Evolutionary conservation across 2,888 invertebrate genomes (phyloP).

Genomic region (Tenthredo mesomela): DNA sequence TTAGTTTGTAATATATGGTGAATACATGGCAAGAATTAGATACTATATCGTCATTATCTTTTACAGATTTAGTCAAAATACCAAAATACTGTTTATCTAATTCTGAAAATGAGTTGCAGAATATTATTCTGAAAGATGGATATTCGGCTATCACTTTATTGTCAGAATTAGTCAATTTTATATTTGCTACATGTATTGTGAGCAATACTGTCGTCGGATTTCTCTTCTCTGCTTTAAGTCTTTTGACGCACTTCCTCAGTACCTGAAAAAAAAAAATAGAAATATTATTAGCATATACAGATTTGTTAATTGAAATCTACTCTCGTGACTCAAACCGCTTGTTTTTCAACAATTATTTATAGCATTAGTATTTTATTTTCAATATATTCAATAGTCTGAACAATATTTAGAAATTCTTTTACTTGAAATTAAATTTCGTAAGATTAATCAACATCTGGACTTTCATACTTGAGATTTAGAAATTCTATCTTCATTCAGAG

Average conservation of each 20-base stretch:
- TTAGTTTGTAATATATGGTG: constrained; percentile 92
- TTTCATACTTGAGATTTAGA: background rate
- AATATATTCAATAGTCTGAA: background rate
- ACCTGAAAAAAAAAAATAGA: constrained; percentile 79
- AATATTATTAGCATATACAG: constrained; percentile 1
- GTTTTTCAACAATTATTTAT: background rate
- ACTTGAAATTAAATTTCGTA: background rate
- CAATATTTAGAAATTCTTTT: background rate
- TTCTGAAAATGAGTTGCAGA: constrained; percentile 94
- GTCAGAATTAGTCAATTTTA: constrained; percentile 89
- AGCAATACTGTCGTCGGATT: constrained; percentile 91
- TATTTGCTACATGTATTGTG: constrained; percentile 89
- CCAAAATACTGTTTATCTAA: constrained; percentile 96
- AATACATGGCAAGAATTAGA: constrained; percentile 97
- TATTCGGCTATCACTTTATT: constrained; percentile 92
- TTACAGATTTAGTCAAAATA: constrained; percentile 90
- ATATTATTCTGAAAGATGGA: constrained; percentile 91
- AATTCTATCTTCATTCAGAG: background rate
- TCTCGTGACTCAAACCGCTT: background rate
- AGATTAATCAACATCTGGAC: background rate
- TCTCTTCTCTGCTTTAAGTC: constrained; percentile 93
- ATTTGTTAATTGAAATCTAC: background rate
- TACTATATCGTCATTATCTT: constrained; percentile 80
- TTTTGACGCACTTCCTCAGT: constrained; percentile 92
- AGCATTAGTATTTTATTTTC: background rate